Evolutionary conservation across 2,113 vertebrate genomes (phyloP), one percentile per base, ranked within the genome.

Genomic region (Notechis scutatus): DNA sequence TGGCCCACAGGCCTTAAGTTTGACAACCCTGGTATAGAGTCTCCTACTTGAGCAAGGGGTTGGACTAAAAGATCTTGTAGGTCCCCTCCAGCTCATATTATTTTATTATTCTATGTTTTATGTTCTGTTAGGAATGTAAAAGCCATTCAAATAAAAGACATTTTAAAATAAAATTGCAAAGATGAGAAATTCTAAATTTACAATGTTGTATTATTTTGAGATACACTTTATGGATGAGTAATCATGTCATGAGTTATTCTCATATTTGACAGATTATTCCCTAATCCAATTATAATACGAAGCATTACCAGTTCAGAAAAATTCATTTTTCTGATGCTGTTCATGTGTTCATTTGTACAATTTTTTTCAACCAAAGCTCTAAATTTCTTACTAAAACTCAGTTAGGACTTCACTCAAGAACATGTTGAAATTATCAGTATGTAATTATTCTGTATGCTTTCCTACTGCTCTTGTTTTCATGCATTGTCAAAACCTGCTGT

Each of bases 341-440:
- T 50, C 23, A 74, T n/a, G 50, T n/a, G 34, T 34, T 34, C 45
- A 54, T 86, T 93, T 15, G 23, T 39, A 24, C 45, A 92, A 52
- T 61, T 7, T 59, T 8, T 93, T 93, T 42, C 12, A 39, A 93
- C 26, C 42, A 90, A 0, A n/a, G 8, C 47, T 85, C 47, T 21
- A 64, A 64, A 61, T 24, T 87, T 87, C 29, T 86, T 86, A 26
- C 92, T 85, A 87, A 69, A 87, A 69, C 93, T 90, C 91, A 92
- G 20, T 90, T 88, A 54, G 6, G 23, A 45, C 14, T 87, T 92
- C 64, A 85, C 14, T 59, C 88, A 87, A 45, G 50, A 92, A 23
- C 61, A 47, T 92, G 87, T 23, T 88, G 14, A 54, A 9, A 23
- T 90, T 57, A 0, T 45, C 29, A 57, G 15, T 86, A 0, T 50